Conservation (phyloP, 37 sponge, comb jelly and placozoan genomes). For the Aphrocallistes beatrix region DNA sequence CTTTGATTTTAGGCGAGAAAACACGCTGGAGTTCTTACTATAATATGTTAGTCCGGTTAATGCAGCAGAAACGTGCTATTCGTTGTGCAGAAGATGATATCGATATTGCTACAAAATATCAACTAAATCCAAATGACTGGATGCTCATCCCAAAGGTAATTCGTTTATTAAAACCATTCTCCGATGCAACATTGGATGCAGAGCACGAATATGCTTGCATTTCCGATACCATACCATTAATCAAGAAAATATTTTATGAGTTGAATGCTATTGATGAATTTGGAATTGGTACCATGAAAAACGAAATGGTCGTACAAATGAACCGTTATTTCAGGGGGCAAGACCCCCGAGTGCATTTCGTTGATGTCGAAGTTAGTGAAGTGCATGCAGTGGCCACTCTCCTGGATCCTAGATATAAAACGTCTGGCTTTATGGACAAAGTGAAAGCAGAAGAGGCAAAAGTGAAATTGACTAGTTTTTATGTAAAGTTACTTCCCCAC, state of each 20-base stretch:
- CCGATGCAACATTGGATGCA: constrained; percentile 10
- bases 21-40: neutral
- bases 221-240: neutral
- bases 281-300: neutral
- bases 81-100: constrained; percentile 16
- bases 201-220: neutral
- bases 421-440: neutral
- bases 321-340: neutral
- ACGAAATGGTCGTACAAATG: neutral
- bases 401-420: constrained; percentile 11
- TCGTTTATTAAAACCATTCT: constrained; percentile 3
- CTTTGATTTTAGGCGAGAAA: neutral
- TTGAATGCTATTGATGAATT: neutral
- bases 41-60: neutral
- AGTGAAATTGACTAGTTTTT: neutral
- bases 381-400: constrained; percentile 10
- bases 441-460: neutral
- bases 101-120: neutral
- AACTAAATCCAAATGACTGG: constrained; percentile 16
- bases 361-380: neutral
- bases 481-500: no score
- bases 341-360: constrained; percentile 10
- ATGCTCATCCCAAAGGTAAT: constrained; percentile 9
- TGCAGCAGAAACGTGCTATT: constrained; percentile 13
- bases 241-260: constrained; percentile 6